These are phyloP conservation scores for Caradrina clavipalpis DNA, from an alignment of 2,888 invertebrate genomes.

Conservation along the genomic window DNA sequence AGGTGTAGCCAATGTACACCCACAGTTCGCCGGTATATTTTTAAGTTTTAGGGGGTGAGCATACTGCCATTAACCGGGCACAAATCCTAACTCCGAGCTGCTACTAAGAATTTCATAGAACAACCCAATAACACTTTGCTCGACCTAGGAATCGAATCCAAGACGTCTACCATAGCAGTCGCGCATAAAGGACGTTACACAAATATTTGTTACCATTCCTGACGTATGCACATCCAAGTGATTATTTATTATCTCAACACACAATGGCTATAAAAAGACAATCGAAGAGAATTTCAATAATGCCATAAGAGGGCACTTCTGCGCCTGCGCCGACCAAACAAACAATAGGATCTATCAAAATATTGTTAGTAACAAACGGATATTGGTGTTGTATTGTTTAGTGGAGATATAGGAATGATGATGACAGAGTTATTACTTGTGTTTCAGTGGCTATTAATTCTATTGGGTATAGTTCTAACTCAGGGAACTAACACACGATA, in stretches of 20 bases:
- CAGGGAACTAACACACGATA: too few species aligned
- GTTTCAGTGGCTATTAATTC: neutral
- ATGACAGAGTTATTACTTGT: slow-evolving; percentile 54
- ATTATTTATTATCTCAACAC: slow-evolving; percentile 18
- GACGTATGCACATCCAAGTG: neutral
- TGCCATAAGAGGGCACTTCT: slow-evolving; percentile 41
- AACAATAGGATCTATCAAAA: slow-evolving; percentile 57
- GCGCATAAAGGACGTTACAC: neutral
- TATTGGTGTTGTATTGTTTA: slow-evolving; percentile 37
- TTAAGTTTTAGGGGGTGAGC: too few species aligned
- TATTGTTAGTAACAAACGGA: slow-evolving; percentile 52
- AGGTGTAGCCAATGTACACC: too few species aligned
- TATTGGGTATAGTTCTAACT: too few species aligned
- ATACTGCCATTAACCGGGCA: too few species aligned
- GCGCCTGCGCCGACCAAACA: slow-evolving; percentile 24
- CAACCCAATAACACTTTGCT: too few species aligned
- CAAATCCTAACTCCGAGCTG: too few species aligned
- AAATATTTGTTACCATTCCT: neutral
- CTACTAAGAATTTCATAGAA: too few species aligned
- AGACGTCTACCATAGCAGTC: too few species aligned
- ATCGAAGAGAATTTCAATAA: slow-evolving; percentile 43
- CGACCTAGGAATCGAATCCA: too few species aligned
- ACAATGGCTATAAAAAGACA: slow-evolving; percentile 49
- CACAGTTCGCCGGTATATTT: too few species aligned
- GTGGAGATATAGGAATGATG: slow-evolving; percentile 37